Percentiles rank a stretch among this genome's conserved stretches.
Conservation (phyloP, 2,888 invertebrate genomes). For the Stictocephala bisonia region DNA sequence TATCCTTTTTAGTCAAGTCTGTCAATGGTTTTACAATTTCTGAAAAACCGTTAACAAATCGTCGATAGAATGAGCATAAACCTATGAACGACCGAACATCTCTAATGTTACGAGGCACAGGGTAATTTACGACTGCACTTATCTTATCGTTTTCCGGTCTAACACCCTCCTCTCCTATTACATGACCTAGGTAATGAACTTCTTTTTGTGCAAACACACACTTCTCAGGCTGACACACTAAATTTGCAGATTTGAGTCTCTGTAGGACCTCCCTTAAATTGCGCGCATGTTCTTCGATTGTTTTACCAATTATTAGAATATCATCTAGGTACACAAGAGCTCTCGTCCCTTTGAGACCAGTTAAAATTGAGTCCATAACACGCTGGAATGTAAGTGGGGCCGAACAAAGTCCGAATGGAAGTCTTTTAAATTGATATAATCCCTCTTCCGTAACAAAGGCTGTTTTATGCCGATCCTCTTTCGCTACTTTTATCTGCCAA, state of each 20-base stretch:
- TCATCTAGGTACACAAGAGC: constrained; percentile 30
- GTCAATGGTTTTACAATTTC: constrained; percentile 27
- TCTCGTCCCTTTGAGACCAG: background rate
- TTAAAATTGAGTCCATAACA: background rate
- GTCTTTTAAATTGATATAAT: background rate
- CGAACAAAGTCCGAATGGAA: constrained; percentile 2
- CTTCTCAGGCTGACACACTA: background rate
- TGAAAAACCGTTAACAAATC: constrained; percentile 22
- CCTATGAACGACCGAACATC: constrained; percentile 32
- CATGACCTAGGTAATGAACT: constrained; percentile 24
- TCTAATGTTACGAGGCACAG: constrained; percentile 12
- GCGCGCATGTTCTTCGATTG: constrained; percentile 20
- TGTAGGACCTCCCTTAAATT: constrained; percentile 8
- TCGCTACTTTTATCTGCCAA: constrained; percentile 21
- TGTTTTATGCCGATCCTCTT: constrained; percentile 1
- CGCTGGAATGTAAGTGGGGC: constrained; percentile 17
- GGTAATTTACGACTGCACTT: background rate
- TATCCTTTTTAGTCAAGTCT: background rate
- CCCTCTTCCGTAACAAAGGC: constrained; percentile 4
- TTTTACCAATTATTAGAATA: constrained; percentile 5
- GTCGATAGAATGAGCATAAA: constrained; percentile 20
- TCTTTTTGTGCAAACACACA: background rate
- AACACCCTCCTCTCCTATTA: background rate
- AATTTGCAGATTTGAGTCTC: background rate
- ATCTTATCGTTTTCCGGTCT: background rate